Conservation (phyloP, 2,888 invertebrate species). For the Dynastes hyllus region DNA sequence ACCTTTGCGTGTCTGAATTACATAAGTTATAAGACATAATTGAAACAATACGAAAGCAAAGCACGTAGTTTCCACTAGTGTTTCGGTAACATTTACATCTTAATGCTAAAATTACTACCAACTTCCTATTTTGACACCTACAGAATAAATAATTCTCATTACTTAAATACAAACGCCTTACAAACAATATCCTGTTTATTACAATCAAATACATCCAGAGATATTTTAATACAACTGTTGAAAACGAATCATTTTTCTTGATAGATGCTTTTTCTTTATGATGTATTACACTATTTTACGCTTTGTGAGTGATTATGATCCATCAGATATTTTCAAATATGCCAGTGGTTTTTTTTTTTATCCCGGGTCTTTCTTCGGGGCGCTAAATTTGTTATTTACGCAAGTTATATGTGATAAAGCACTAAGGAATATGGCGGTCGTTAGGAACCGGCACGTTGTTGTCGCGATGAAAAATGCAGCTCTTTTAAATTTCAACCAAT, state of each 20-base stretch:
- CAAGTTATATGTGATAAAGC: too few relatives aligned
- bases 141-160: slow-evolving; percentile 24
- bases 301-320: too few relatives aligned
- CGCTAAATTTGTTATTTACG: too few relatives aligned
- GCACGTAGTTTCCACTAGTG: slow-evolving; percentile 28
- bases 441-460: too few relatives aligned
- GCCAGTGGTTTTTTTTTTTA: too few relatives aligned
- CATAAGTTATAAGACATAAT: slow-evolving; percentile 27
- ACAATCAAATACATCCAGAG: not conserved
- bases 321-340: too few relatives aligned
- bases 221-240: not conserved
- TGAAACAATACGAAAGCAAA: slow-evolving; percentile 28
- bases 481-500: too few relatives aligned
- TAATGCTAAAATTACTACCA: slow-evolving; percentile 35
- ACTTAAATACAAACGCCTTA: slow-evolving; percentile 21
- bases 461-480: too few relatives aligned
- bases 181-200: slow-evolving; percentile 20
- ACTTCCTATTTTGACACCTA: slow-evolving; percentile 24
- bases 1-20: not conserved
- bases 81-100: slow-evolving; percentile 37
- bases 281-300: too few relatives aligned
- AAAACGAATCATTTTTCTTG: not conserved
- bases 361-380: too few relatives aligned
- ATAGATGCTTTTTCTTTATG: too few relatives aligned
- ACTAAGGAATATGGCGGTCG: too few relatives aligned